phyloP scores from a whole-genome alignment of 2,797 vertebrate genomes.

The Cheirogaleus major region DNA sequence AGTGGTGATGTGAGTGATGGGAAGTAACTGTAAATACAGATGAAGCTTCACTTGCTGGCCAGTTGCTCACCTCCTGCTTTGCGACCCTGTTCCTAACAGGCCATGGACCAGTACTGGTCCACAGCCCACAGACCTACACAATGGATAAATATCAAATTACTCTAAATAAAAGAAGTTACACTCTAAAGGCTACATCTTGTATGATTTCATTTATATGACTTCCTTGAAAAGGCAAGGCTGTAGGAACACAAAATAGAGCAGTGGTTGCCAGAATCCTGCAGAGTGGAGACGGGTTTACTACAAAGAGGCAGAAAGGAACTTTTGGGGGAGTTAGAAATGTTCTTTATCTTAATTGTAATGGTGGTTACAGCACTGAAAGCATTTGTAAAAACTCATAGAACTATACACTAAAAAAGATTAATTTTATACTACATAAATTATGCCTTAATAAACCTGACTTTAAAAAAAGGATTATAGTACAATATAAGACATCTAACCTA shows the following conservation, averaged over 20 bases:
- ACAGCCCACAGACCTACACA: background rate
- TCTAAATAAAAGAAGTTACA: background rate
- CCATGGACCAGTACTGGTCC: too few species aligned
- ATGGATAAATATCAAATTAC: background rate
- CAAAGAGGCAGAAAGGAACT: background rate
- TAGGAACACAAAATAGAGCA: background rate
- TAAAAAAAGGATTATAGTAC: background rate
- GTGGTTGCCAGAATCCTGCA: background rate
- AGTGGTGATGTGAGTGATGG: too few species aligned
- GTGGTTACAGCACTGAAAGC: background rate
- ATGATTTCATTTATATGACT: background rate
- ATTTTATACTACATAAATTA: background rate
- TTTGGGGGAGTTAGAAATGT: background rate
- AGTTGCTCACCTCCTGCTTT: too few species aligned
- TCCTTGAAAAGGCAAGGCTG: background rate
- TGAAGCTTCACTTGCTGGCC: too few species aligned
- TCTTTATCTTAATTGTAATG: background rate
- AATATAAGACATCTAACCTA: background rate
- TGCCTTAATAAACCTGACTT: background rate
- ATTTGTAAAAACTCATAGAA: background rate
- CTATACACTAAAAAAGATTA: background rate
- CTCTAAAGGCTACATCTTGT: background rate
- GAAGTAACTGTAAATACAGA: too few species aligned
- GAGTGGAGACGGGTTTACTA: background rate
- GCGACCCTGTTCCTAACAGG: too few species aligned